phyloP scores from a whole-genome alignment of 2,888 invertebrate genomes.

The Oasisia sp. region DNA sequence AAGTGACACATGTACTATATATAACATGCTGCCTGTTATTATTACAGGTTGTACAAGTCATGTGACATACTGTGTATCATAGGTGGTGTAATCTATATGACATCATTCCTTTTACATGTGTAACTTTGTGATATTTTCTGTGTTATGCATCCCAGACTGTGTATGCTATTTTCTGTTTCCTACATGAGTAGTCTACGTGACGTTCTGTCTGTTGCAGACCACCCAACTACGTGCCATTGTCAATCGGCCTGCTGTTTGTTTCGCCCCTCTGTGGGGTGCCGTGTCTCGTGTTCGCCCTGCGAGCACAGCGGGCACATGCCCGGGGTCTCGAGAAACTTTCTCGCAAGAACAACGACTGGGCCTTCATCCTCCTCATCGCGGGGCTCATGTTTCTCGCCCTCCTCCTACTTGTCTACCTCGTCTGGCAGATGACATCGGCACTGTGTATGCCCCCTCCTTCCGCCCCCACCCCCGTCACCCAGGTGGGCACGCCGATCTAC shows the following conservation, averaged over 20 bases:
- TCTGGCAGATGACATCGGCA: not conserved
- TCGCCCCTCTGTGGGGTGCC: not conserved
- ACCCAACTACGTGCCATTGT: not conserved
- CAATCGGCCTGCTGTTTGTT: not conserved
- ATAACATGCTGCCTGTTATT: too few species aligned
- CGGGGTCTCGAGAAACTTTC: not conserved
- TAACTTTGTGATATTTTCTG: not conserved
- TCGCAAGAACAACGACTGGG: not conserved
- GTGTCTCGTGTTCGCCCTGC: not conserved
- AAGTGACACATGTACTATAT: too few species aligned
- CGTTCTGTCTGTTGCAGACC: not conserved
- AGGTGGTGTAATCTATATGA: not conserved
- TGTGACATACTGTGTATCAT: not conserved
- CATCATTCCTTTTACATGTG: not conserved
- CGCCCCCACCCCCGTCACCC: not conserved
- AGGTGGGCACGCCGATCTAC: not conserved
- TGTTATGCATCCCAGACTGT: too few species aligned
- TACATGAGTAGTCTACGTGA: too few species aligned
- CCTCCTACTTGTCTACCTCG: not conserved
- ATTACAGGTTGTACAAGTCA: too few species aligned
- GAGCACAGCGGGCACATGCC: conserved; percentile 3
- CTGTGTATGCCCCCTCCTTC: not conserved
- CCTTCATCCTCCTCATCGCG: not conserved
- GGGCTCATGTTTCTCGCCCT: not conserved
- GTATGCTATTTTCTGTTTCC: too few species aligned